Evolutionary conservation across 1,140 invertebrate species (phyloP).

Genomic region (Harpegnathos saltator): DNA sequence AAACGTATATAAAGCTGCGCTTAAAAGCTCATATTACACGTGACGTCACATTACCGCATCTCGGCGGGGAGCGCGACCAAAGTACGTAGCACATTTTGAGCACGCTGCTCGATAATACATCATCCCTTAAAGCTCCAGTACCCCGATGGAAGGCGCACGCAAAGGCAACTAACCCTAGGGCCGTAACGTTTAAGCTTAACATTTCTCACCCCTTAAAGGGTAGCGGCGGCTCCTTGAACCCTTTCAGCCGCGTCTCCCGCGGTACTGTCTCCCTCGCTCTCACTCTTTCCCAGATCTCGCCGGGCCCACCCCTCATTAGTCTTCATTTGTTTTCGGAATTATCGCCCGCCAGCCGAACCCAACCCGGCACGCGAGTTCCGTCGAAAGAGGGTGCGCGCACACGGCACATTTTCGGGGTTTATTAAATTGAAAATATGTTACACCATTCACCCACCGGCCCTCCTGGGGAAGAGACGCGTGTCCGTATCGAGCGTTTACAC

Average conservation of each 20-base stretch:
- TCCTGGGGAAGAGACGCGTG: slow-evolving; percentile 45
- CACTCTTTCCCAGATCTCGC: slow-evolving; percentile 73
- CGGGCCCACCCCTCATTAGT: slow-evolving; percentile 85
- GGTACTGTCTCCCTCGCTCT: slow-evolving; percentile 74
- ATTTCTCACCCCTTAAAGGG: slow-evolving; percentile 85
- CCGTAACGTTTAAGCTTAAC: slow-evolving; percentile 85
- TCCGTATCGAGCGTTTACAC: slow-evolving; percentile 28
- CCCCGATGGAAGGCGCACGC: slow-evolving; percentile 72
- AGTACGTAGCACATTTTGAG: slow-evolving; percentile 78
- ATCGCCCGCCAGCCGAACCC: slow-evolving; percentile 80
- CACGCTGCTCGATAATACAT: slow-evolving; percentile 84
- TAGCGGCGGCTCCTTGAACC: slow-evolving; percentile 82
- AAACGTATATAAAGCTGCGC: slow-evolving; percentile 55
- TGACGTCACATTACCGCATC: slow-evolving; percentile 67
- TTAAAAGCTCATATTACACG: slow-evolving; percentile 62
- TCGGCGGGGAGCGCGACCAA: slow-evolving; percentile 71
- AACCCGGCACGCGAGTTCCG: slow-evolving; percentile 77
- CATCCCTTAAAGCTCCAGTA: slow-evolving; percentile 82
- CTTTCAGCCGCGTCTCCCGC: slow-evolving; percentile 77
- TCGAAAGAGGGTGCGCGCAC: slow-evolving; percentile 74
- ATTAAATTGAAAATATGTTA: slow-evolving; percentile 85
- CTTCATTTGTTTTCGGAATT: slow-evolving; percentile 87
- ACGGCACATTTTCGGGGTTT: slow-evolving; percentile 81
- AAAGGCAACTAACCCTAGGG: slow-evolving; percentile 83
- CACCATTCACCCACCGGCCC: slow-evolving; percentile 43